Conservation (phyloP, 2,113 vertebrate species). For the Muscicapa adusta region DNA sequence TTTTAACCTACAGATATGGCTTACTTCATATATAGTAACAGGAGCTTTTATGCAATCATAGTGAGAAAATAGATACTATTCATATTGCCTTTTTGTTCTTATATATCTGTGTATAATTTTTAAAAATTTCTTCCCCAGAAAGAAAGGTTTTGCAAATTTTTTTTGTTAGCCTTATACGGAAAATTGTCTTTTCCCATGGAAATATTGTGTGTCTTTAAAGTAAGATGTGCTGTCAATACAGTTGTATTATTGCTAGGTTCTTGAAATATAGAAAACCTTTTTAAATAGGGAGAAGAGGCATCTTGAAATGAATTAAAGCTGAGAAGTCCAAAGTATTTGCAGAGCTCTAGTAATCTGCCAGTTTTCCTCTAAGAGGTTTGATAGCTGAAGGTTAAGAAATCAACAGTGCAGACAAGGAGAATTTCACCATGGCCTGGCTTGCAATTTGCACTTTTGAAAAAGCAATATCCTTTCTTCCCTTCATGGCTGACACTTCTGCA, state of each 20-base stretch:
- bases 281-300: background rate
- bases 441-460: slow-evolving; percentile 14
- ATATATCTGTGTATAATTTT: background rate
- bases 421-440: background rate
- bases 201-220: background rate
- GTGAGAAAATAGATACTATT: background rate
- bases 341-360: background rate
- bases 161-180: background rate
- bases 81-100: background rate
- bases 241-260: background rate
- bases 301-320: background rate
- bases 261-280: background rate
- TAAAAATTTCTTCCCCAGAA: background rate
- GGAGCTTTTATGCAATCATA: background rate
- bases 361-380: background rate
- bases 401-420: background rate
- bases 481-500: background rate
- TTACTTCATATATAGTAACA: background rate
- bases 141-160: background rate
- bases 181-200: background rate
- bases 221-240: background rate
- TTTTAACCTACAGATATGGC: background rate
- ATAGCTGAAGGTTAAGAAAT: background rate
- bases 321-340: background rate
- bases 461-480: background rate